Base-by-base conservation (phyloP, 2,797 vertebrate species). In the Esox lucius region DNA sequence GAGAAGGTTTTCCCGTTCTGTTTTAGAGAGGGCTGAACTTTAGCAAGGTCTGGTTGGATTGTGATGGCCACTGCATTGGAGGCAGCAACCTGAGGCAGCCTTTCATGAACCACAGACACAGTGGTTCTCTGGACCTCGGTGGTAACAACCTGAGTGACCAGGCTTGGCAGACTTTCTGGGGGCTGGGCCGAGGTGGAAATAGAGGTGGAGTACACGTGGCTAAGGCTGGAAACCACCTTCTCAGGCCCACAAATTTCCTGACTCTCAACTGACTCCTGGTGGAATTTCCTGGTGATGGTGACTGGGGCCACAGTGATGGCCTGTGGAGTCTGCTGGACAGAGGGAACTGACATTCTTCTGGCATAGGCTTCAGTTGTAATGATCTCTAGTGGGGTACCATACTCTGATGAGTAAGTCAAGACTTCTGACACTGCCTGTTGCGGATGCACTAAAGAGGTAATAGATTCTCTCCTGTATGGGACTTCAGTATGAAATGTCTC, bases 1-100 rank as follows among this genome's bases (percentile, higher is more conserved):
- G 92, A 87, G 79, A 95, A 94, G 59, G 93, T 87, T 81, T 91
- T 96, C 77, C 92, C 95, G 85, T 94, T 96, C 84, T 96, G 94
- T 89, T 95, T 96, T n/a, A 90, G 89, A 24, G 88, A 89, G 73
- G 86, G 79, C 80, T 94, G 93, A 26, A 93, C 91, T 86, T 92
- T 85, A 71, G 86, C 78, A 35, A 85, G 76, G 70, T 97, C 96
- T 82, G 95, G 92, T 80, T 96, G 94, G 82, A 93, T 84, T 61
- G 81, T 84, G 56, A 92, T 86, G 71, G 82, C 79, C 68, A 90
- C 81, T 71, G 89, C 79, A 79, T 82, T 96, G 70, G 93, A 88
- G 79, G 93, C 88, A 78, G 95, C 84, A 73, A 92, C 86, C 62
- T 91, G 85, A 79, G 92, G 89, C 42, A 92, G 75, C 86, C 87